Conservation (phyloP, 2,797 vertebrate species). For the Pseudopleuronectes americanus region DNA sequence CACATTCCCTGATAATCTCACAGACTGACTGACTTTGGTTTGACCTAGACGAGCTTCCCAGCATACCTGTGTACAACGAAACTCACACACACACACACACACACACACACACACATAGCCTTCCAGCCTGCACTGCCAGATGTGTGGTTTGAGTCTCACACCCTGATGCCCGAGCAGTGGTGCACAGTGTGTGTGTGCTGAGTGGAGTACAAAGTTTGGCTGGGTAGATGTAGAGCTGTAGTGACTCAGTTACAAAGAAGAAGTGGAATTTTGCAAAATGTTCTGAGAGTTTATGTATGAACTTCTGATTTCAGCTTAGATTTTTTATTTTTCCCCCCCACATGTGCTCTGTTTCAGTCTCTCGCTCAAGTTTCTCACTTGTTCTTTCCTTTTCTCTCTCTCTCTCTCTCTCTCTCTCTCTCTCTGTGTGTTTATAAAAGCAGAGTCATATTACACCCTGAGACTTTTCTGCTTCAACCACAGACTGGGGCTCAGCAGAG, state of each 20-base stretch:
- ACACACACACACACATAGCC: constrained; percentile 11
- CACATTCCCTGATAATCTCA: constrained; percentile 44
- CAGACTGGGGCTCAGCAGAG: constrained; percentile 73
- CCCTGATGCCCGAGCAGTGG: constrained; percentile 6
- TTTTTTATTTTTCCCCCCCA: too few relatives aligned
- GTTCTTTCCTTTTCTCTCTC: constrained; percentile 33
- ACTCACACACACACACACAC: constrained; percentile 9
- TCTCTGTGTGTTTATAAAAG: constrained; percentile 70
- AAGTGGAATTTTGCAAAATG: constrained; percentile 27
- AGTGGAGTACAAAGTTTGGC: constrained; percentile 8
- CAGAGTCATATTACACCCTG: constrained; percentile 75
- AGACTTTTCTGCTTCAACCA: constrained; percentile 74
- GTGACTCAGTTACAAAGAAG: constrained; percentile 28
- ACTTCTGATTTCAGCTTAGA: constrained; percentile 30
- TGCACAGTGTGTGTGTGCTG: neutral
- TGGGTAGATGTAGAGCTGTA: neutral
- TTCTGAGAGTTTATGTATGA: constrained; percentile 19
- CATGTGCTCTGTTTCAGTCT: constrained; percentile 28
- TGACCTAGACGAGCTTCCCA: constrained; percentile 46
- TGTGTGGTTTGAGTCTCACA: constrained; percentile 46
- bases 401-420: constrained; percentile 33
- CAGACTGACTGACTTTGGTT: constrained; percentile 51
- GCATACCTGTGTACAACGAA: constrained; percentile 44
- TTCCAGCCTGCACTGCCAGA: constrained; percentile 40
- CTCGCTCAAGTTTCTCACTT: constrained; percentile 42